Evolutionary conservation across 1,140 invertebrate genomes (phyloP).

Genomic region (Amphibalanus amphitrite): DNA sequence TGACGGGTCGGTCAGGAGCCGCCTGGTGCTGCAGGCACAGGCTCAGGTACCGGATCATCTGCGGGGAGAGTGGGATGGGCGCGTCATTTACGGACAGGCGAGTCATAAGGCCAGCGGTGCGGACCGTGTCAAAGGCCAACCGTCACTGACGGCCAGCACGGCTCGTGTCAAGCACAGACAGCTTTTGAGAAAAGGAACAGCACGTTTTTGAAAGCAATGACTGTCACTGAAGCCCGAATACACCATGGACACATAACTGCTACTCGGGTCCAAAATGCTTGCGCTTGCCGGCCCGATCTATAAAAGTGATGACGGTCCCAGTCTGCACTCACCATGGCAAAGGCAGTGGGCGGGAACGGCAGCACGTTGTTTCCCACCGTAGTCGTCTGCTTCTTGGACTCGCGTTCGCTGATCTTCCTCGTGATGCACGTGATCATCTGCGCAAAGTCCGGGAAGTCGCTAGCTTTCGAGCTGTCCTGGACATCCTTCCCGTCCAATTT

Average conservation of each 20-base stretch:
- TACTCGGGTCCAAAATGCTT: too few relatives aligned
- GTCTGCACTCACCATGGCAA: not conserved
- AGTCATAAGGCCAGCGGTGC: too few relatives aligned
- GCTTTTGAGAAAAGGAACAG: too few relatives aligned
- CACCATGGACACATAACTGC: too few relatives aligned
- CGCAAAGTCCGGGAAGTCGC: not conserved
- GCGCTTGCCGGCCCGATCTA: too few relatives aligned
- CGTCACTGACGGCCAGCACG: too few relatives aligned
- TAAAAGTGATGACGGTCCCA: not conserved
- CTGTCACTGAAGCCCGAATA: too few relatives aligned
- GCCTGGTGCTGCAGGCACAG: not conserved
- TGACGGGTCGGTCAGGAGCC: not conserved
- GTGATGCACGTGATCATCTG: not conserved
- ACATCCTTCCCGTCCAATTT: not conserved
- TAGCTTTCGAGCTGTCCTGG: not conserved
- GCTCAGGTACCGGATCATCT: not conserved
- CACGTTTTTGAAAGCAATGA: too few relatives aligned
- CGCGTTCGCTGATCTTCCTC: not conserved
- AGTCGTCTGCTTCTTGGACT: not conserved
- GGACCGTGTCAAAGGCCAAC: too few relatives aligned
- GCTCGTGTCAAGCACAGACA: too few relatives aligned
- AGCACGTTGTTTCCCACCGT: not conserved
- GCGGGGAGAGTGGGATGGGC: too few relatives aligned
- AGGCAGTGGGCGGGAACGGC: not conserved
- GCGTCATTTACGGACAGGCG: too few relatives aligned